Percentiles rank a stretch among this genome's conserved stretches.
These are phyloP conservation scores for Notothenia coriiceps DNA, from an alignment of 2,113 vertebrate genomes.

Conservation along the genomic window DNA sequence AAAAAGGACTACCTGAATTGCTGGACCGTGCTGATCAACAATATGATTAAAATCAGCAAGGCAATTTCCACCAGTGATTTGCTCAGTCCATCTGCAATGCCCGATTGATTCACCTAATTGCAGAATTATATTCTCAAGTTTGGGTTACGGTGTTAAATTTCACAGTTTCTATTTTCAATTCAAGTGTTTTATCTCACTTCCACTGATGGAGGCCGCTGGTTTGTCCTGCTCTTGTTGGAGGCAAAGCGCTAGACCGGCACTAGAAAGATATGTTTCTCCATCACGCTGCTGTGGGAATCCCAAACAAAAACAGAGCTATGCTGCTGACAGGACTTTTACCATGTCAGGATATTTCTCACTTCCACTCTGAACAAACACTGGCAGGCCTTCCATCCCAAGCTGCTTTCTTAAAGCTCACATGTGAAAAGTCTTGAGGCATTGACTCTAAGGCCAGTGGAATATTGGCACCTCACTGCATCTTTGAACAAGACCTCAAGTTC, in stretches of 20 bases:
- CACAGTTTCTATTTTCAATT: slow-evolving; percentile 67
- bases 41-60: not conserved
- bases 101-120: not conserved
- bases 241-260: slow-evolving; percentile 51
- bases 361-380: slow-evolving; percentile 68
- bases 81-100: not conserved
- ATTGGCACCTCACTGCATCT: slow-evolving; percentile 35
- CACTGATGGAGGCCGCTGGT: slow-evolving; percentile 33
- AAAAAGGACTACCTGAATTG: not conserved
- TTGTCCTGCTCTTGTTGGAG: slow-evolving; percentile 60
- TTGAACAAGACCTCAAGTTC: slow-evolving; percentile 21
- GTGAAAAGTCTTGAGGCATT: slow-evolving; percentile 63
- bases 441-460: slow-evolving; percentile 59
- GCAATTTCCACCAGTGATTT: not conserved
- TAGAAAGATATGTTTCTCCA: slow-evolving; percentile 58
- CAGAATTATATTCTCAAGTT: slow-evolving; percentile 45
- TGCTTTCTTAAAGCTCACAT: slow-evolving; percentile 64
- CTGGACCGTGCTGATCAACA: not conserved
- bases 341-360: slow-evolving; percentile 82
- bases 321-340: slow-evolving; percentile 64
- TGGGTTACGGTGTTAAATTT: slow-evolving; percentile 63
- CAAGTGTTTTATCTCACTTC: slow-evolving; percentile 46
- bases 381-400: slow-evolving; percentile 72
- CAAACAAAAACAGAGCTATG: slow-evolving; percentile 61
- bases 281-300: slow-evolving; percentile 20